Base-by-base conservation (phyloP, 2,113 vertebrate genomes). In the Lepidothrix coronata region DNA sequence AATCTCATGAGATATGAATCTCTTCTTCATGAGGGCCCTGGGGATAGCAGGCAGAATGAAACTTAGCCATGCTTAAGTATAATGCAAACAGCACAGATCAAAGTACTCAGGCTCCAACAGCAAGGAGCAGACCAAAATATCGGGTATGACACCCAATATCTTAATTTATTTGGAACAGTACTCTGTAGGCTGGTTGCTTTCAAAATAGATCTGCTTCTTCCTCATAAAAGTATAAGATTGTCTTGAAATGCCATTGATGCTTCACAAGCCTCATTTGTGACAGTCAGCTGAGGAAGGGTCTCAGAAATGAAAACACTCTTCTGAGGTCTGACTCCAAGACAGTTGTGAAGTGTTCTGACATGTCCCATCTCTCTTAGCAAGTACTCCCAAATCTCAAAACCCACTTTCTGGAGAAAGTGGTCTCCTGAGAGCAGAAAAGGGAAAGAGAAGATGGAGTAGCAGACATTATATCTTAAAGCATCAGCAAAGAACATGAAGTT, bases 381-480 rank as follows among this genome's bases (percentile, higher is more conserved):
- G 75, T 77, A 81, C 67, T 93, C 79, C 65, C 88, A 96, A 88
- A 79, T 77, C 90, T 83, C 82, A 91, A 78, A 91, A 51, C 43
- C 28, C 48, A 52, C 79, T 80, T 85, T 76, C 78, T 90, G 39
- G 35, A 86, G 46, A 91, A 90, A 94, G 59, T 83, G 67, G 63
- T 67, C 88, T 95, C 95, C 43, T 55, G 78, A 94, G 92, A 93
- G 57, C 44, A 96, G 82, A 95, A 94, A 79, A 91, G 55, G 51
- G 48, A 91, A 91, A 90, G 48, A 87, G 51, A 94, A 85, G 78
- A 89, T 77, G 31, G 72, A 93, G 75, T 59, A 72, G 75, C 79
- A 96, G 88, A 85, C 72, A 86, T 81, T 74, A 5, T 80, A 90
- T 90, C 88, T 94, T 93, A 93, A 77, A 96, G 61, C 3, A 11